A percentile compares a stretch with the other conserved stretches of the same genome.
phyloP scores from a whole-genome alignment of 1,140 invertebrate genomes.

The Drosophila pseudoananassae region DNA sequence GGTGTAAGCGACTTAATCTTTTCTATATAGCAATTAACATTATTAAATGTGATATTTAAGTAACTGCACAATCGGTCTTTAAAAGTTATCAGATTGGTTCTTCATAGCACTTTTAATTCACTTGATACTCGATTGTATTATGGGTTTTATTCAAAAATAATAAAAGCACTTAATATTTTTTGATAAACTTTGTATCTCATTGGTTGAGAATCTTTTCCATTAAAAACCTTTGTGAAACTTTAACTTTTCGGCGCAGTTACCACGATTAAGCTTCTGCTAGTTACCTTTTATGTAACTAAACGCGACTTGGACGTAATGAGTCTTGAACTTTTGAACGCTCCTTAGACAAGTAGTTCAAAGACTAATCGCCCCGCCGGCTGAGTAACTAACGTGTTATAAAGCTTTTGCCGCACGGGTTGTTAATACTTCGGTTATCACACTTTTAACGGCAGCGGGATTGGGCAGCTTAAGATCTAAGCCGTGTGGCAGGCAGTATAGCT shows the following conservation, averaged over 20 bases:
- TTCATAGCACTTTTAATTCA: background rate
- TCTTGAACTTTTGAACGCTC: constrained; percentile 67
- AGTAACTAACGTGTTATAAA: constrained; percentile 37
- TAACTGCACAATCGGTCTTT: constrained; percentile 1
- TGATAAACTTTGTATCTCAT: background rate
- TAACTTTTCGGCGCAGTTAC: constrained; percentile 19
- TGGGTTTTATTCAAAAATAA: too few species aligned
- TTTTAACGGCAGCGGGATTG: constrained; percentile 2
- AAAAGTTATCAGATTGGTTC: too few species aligned
- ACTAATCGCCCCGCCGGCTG: constrained; percentile 25
- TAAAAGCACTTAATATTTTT: background rate
- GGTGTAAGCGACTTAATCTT: constrained; percentile 23
- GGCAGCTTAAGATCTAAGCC: constrained; percentile 11
- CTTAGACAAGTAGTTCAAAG: constrained; percentile 41
- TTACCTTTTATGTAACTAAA: constrained; percentile 35
- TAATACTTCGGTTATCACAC: constrained; percentile 33
- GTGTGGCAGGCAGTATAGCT: constrained; percentile 14
- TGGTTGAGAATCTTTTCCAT: background rate
- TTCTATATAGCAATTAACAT: constrained; percentile 26
- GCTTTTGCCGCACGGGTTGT: constrained; percentile 9
- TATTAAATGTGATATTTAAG: constrained; percentile 20
- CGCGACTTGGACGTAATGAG: constrained; percentile 47
- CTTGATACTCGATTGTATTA: background rate
- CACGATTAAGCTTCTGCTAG: constrained; percentile 13
- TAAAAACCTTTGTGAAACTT: background rate